Percentiles rank a stretch among this genome's conserved stretches.
Evolutionary conservation across 2,888 invertebrate genomes (phyloP).

Genomic region (Hirtodrosophila duncani): DNA sequence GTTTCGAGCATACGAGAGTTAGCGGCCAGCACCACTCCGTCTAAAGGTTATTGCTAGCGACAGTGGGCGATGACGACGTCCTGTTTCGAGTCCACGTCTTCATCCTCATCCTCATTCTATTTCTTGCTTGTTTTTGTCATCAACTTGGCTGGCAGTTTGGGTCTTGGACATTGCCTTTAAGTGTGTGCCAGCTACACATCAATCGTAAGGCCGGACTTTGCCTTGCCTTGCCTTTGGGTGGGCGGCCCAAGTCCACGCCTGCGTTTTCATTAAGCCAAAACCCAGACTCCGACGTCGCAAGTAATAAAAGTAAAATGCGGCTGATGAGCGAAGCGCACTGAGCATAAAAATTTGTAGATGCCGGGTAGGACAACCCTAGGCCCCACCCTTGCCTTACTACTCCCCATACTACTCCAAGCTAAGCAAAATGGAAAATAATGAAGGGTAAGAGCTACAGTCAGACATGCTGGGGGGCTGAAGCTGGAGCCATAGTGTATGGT

Average conservation of each 20-base stretch:
- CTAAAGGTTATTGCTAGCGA: conserved; percentile 33
- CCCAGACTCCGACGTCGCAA: conserved; percentile 36
- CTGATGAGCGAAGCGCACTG: conserved; percentile 57
- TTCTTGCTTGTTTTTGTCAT: no score
- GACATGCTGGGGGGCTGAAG: not conserved
- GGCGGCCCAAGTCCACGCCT: conserved; percentile 31
- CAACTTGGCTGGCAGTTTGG: no score
- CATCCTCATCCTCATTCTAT: no score
- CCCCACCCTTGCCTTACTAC: no score
- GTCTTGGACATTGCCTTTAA: conserved; percentile 35
- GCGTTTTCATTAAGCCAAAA: conserved; percentile 64
- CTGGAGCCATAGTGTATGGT: not conserved
- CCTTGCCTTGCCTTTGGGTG: conserved; percentile 19
- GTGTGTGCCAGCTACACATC: conserved; percentile 62
- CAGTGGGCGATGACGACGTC: not conserved
- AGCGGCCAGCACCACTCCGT: conserved; percentile 22
- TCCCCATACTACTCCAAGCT: no score
- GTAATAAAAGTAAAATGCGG: conserved; percentile 72
- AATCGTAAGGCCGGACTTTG: conserved; percentile 58
- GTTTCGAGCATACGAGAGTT: conserved; percentile 62
- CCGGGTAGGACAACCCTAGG: conserved; percentile 60
- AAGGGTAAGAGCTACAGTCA: conserved; percentile 49
- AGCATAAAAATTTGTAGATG: conserved; percentile 63
- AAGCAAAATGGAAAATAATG: conserved; percentile 50
- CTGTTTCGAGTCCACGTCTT: no score